Evolutionary conservation across 2,797 vertebrate genomes (phyloP).

Genomic region (Spinus pinus): DNA sequence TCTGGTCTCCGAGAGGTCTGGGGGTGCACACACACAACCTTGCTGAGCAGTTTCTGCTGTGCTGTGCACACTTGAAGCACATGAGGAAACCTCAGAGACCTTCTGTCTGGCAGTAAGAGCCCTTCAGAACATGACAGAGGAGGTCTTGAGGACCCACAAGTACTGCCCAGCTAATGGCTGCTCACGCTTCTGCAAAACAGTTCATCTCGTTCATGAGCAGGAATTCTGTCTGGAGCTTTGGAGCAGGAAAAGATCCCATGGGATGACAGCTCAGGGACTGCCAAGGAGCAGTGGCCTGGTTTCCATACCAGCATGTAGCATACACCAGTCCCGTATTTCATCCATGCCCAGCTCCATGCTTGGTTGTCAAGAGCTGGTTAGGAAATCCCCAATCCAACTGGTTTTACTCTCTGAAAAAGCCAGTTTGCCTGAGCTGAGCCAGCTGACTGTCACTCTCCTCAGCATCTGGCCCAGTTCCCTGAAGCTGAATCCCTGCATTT

Average conservation of each 20-base stretch:
- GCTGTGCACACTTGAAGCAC: not conserved
- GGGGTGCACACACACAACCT: not conserved
- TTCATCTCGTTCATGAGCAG: not conserved
- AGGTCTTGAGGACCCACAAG: not conserved
- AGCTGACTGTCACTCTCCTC: not conserved
- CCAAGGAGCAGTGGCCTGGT: fast-evolving
- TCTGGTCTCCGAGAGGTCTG: not conserved
- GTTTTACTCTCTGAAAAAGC: not conserved
- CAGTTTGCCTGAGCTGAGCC: not conserved
- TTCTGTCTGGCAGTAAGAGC: not conserved
- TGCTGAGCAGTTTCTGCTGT: not conserved
- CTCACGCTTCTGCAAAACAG: not conserved
- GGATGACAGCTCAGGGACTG: not conserved
- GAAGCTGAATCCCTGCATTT: fast-evolving
- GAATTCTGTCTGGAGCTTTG: not conserved
- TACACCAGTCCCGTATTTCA: fast-evolving
- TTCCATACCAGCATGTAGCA: not conserved
- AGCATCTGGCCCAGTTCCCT: not conserved
- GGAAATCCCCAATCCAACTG: not conserved
- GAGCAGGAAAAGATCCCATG: not conserved
- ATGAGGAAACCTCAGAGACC: not conserved
- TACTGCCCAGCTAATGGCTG: not conserved
- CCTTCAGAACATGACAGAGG: not conserved
- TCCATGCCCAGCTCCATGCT: not conserved
- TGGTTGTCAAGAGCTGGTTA: not conserved